Evolutionary conservation across 2,113 vertebrate genomes (phyloP), one percentile per base, ranked within the genome.

Genomic region (Dunckerocampus dactyliophorus): DNA sequence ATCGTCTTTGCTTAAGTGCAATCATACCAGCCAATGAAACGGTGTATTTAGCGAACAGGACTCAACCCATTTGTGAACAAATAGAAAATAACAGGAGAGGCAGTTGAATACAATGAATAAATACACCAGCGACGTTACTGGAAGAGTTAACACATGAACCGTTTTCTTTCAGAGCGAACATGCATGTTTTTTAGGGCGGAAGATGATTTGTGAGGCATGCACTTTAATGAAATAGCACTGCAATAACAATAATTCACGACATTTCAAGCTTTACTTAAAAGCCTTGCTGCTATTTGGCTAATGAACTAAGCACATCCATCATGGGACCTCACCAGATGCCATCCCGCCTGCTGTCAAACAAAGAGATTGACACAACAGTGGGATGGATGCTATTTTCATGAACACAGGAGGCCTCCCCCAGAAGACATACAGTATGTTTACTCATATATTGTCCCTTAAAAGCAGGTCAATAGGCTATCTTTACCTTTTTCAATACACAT

Each of bases 161-260:
- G n/a, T 28, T 28, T 28, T 28, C 24, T 28, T 28, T 28, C 24
- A 28, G 24, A 28, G 24, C 31, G 31, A n/a, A n/a, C n/a, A n/a
- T n/a, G n/a, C n/a, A n/a, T 34, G 31, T 34, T 34, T 34, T 8
- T 34, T 34, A 1, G 6, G 1, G 31, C 7, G 31, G 1, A 1
- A 34, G 31, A 34, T 34, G 16, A 19, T 49, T 49, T 19, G 47
- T 13, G 49, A 13, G 49, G 49, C 49, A 13, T 9, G 11, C 20
- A n/a, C 17, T 61, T 69, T 65, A 69, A 79, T 81, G 49, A 67
- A 73, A 69, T 77, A 45, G 46, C 60, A 11, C 51, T 37, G n/a
- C 15, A 61, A 20, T 28, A 45, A 52, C 56, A 51, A n/a, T 71
- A 78, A 68, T 62, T 78, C 63, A 79, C 42, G 3, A 65, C 19